A percentile compares a stretch with the other conserved stretches of the same genome.
Conservation (phyloP, 1,140 invertebrate genomes). For the Nephila pilipes region DNA sequence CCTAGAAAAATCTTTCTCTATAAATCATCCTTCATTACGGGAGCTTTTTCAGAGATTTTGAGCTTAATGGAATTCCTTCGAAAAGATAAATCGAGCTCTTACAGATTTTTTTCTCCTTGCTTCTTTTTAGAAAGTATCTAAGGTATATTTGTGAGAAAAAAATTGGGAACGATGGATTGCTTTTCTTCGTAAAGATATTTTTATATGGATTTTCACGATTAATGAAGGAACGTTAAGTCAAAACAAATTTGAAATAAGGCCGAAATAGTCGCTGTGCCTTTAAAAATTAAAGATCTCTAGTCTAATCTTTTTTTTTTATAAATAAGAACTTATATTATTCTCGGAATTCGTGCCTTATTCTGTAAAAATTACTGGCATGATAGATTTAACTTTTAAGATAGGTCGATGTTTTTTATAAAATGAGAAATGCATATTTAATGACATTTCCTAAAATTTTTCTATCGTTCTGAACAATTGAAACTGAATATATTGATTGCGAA, state of each 20-base stretch:
- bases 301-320: too few relatives aligned
- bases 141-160: not conserved
- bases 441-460: too few relatives aligned
- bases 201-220: not conserved
- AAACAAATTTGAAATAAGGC: not conserved
- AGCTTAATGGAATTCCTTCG: constrained; percentile 24
- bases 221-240: not conserved
- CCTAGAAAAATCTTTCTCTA: not conserved
- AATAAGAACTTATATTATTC: too few relatives aligned
- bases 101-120: not conserved
- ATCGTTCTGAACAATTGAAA: too few relatives aligned
- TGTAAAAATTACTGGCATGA: too few relatives aligned
- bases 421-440: too few relatives aligned
- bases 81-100: constrained; percentile 37
- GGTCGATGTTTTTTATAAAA: too few relatives aligned
- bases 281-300: too few relatives aligned
- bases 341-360: too few relatives aligned
- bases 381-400: too few relatives aligned
- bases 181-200: not conserved
- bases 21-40: constrained; percentile 33
- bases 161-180: not conserved
- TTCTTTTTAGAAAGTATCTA: not conserved
- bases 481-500: too few relatives aligned
- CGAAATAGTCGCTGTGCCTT: too few relatives aligned
- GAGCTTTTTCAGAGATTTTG: constrained; percentile 25